These are phyloP conservation scores for Pachycephus smyrnensis DNA, from an alignment of 2,888 invertebrate genomes.

Conservation along the genomic window DNA sequence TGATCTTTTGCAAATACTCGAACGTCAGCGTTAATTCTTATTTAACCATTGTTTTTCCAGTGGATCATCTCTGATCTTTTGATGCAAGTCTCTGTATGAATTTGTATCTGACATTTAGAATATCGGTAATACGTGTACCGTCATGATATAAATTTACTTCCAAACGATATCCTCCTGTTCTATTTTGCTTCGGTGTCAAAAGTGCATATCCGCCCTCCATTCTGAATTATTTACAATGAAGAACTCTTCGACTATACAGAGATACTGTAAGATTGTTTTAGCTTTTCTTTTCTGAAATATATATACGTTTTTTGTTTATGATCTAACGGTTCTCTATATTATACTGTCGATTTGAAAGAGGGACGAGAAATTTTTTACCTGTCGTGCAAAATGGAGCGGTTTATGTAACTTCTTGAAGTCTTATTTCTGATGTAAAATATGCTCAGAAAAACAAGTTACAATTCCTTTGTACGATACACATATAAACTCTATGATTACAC, in stretches of 20 bases:
- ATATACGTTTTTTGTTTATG: background rate
- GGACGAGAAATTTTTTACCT: too few relatives aligned
- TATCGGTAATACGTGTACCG: background rate
- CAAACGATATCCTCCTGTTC: background rate
- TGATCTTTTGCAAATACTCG: conserved; percentile 1
- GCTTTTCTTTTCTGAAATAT: background rate
- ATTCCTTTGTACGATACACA: background rate
- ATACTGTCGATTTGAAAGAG: background rate
- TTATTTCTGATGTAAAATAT: background rate
- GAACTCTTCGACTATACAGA: background rate
- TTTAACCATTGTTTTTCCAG: background rate
- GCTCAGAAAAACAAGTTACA: background rate
- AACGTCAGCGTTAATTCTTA: background rate
- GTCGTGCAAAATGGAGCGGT: background rate
- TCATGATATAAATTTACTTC: background rate
- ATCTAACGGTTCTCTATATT: background rate
- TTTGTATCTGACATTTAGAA: background rate
- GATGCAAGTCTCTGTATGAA: background rate
- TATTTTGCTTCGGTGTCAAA: background rate
- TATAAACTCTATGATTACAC: background rate
- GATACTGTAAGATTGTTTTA: background rate
- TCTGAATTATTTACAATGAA: background rate
- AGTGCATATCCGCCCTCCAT: background rate
- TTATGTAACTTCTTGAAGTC: background rate
- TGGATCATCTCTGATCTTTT: background rate